Conservation (phyloP, 2,113 vertebrate genomes). For the Sisor rabdophorus region DNA sequence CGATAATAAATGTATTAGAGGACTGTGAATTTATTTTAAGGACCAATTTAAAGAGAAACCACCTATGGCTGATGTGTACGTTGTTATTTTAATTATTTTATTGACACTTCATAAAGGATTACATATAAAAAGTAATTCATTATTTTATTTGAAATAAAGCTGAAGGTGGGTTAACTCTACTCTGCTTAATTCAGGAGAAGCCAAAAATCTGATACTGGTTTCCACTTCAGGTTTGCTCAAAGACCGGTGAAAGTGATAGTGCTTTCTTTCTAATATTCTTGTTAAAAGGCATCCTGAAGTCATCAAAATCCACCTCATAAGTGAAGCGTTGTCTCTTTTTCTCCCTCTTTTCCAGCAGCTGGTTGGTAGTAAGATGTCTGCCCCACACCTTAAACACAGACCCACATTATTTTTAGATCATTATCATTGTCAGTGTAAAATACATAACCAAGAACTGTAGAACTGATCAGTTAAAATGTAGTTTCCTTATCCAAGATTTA, state of each 20-base stretch:
- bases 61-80: no score
- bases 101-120: not conserved
- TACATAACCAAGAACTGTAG: not conserved
- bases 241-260: conserved; percentile 27
- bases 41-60: no score
- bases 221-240: not conserved
- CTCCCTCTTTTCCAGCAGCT: conserved; percentile 73
- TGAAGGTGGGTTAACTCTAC: not conserved
- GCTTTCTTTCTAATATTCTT: conserved; percentile 67
- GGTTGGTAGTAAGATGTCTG: conserved; percentile 70
- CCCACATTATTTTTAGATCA: not conserved
- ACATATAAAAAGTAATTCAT: not conserved
- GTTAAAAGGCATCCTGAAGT: conserved; percentile 74
- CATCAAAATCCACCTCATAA: conserved; percentile 73
- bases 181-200: not conserved
- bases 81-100: no score
- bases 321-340: conserved; percentile 58
- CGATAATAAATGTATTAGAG: no score
- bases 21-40: no score
- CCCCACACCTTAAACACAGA: conserved; percentile 72
- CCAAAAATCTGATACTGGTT: not conserved
- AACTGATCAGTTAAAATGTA: not conserved
- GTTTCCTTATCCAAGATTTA: not conserved
- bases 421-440: not conserved
- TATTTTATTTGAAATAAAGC: not conserved